Percentiles rank a stretch among this genome's conserved stretches.
These are phyloP conservation scores for Hoplodrina ambigua DNA, from an alignment of 2,888 invertebrate genomes.

Conservation along the genomic window DNA sequence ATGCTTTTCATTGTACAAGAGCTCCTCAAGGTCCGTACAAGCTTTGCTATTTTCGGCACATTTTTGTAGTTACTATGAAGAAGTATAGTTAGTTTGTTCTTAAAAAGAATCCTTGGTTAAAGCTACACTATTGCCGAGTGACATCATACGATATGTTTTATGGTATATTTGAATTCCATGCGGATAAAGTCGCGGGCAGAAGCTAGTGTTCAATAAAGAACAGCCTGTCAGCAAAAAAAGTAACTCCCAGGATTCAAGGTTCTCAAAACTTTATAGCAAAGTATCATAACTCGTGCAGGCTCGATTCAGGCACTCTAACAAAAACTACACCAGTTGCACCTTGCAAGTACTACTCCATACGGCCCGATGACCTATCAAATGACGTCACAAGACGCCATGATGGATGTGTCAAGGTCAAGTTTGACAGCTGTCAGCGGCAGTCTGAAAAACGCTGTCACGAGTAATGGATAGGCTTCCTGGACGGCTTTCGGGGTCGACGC, in stretches of 20 bases:
- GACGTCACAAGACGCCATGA: slow-evolving; percentile 73
- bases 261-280: neutral
- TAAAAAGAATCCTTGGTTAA: no score
- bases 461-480: slow-evolving; percentile 86
- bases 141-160: no score
- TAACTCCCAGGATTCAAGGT: neutral
- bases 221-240: no score
- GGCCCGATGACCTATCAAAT: slow-evolving; percentile 54
- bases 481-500: slow-evolving; percentile 74
- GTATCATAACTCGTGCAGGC: neutral
- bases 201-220: neutral
- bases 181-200: no score
- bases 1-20: neutral
- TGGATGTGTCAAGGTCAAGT: slow-evolving; percentile 80
- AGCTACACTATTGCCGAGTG: no score
- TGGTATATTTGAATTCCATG: no score
- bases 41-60: neutral
- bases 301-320: neutral
- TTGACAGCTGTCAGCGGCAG: slow-evolving; percentile 81
- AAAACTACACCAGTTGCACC: slow-evolving; percentile 14
- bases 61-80: no score
- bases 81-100: no score
- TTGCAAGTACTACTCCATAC: slow-evolving; percentile 32
- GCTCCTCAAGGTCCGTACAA: neutral
- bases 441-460: slow-evolving; percentile 84